Percentiles rank a stretch among this genome's conserved stretches.
These are phyloP conservation scores for Druon quercuslanigerum DNA, from an alignment of 1,140 invertebrate genomes.

Conservation along the genomic window DNA sequence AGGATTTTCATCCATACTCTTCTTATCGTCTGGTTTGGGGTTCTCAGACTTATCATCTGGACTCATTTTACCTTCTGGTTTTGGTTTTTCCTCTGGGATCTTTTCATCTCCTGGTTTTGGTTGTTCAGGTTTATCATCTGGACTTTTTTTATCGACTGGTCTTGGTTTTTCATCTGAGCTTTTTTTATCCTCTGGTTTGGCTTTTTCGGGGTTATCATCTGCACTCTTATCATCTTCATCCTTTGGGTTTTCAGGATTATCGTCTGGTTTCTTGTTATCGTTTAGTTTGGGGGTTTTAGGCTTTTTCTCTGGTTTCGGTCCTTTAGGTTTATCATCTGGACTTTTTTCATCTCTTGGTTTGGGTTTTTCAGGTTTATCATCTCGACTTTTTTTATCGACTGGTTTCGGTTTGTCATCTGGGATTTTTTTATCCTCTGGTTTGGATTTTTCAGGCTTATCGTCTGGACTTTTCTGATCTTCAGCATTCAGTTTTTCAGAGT, in stretches of 20 bases:
- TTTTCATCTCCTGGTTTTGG: neutral
- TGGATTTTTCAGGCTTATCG: conserved; percentile 6
- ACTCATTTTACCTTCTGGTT: neutral
- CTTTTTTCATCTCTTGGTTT: neutral
- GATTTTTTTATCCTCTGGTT: conserved; percentile 12
- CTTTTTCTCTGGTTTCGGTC: conserved; percentile 3
- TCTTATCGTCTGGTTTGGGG: neutral
- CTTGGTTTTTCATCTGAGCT: neutral
- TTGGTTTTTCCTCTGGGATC: no score
- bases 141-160: neutral
- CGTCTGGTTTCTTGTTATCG: neutral
- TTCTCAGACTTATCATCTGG: conserved; percentile 18
- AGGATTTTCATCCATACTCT: neutral
- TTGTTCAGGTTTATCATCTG: neutral
- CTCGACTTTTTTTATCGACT: neutral
- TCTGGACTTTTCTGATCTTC: conserved; percentile 12
- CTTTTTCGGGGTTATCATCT: neutral
- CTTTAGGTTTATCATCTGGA: conserved; percentile 10
- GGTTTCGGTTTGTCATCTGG: neutral
- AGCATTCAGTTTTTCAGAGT: neutral
- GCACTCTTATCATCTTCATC: neutral
- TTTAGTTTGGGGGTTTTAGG: neutral
- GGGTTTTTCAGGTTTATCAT: neutral
- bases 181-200: neutral
- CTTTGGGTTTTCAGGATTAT: neutral